Evolutionary conservation across 2,113 vertebrate species (phyloP), one percentile per base, ranked within the genome.

Genomic region (Anseranas semipalmata): DNA sequence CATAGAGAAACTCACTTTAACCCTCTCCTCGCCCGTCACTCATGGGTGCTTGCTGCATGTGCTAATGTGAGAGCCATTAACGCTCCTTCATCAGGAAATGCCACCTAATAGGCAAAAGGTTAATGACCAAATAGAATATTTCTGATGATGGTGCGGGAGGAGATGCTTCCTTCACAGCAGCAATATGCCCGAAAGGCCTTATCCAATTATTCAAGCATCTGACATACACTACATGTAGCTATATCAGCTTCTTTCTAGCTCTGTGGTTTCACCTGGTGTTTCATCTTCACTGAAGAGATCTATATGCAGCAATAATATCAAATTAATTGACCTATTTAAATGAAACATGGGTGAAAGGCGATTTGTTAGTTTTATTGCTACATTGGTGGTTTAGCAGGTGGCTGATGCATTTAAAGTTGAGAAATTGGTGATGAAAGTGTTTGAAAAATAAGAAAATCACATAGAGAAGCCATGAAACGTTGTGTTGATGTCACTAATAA

Each of bases 11-110:
- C 0, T 0, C 10, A 6, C 52, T 85, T 97, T 98, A 98, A 97
- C 97, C 95, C 96, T 97, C 45, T 96, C 85, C 76, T 95, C 39
- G 5, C 90, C 93, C 21, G 2, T 82, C 48, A 63, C 27, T 95
- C 37, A 4, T 68, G 33, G 89, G 65, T 71, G 45, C 70, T 85
- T 17, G 0, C 48, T n/a, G 14, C 20, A 84, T 19, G 91, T 96
- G 95, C 72, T 97, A 97, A 94, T 93, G 78, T 94, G 96, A 95
- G 85, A 95, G 72, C 58, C 37, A 70, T 95, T 95, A 84, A 75
- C 92, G 16, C 52, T 53, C 33, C 33, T 37, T 89, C 37, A 86
- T 87, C 78, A 81, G 65, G 78, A 95, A 86, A 66, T 86, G 65
- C 79, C 68, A 62, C 89, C 74, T 72, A 63, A 73, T n/a, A 85